Conservation (phyloP, 2,888 invertebrate genomes). For the Gnatocerus cornutus region DNA sequence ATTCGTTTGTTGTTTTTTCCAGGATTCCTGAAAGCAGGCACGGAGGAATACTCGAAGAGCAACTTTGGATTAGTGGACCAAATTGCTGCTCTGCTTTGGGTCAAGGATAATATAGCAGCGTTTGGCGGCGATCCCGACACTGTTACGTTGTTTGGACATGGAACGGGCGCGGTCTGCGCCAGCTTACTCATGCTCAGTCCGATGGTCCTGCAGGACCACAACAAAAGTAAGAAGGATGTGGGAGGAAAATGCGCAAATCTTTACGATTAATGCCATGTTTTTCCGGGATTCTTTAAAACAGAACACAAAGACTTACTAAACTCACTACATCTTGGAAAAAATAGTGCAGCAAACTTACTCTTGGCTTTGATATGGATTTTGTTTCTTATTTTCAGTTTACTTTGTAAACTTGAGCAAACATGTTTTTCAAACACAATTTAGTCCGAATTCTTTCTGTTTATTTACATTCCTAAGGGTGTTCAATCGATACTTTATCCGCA, state of each 20-base stretch:
- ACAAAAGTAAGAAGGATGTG: constrained; percentile 63
- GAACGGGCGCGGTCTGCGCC: constrained; percentile 95
- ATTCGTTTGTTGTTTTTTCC: constrained; percentile 51
- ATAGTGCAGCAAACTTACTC: no score
- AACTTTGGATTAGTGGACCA: constrained; percentile 97
- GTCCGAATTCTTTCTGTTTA: no score
- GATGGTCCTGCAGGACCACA: constrained; percentile 74
- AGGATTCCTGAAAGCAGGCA: constrained; percentile 88
- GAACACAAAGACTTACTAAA: no score
- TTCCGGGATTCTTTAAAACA: neutral
- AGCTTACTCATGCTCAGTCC: constrained; percentile 96
- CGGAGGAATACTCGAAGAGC: constrained; percentile 81
- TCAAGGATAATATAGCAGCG: constrained; percentile 92
- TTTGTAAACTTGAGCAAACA: no score
- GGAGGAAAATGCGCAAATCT: neutral
- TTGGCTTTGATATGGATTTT: no score
- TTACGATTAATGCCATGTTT: neutral
- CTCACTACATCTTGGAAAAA: no score
- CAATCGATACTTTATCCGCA: no score
- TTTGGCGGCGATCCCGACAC: constrained; percentile 92
- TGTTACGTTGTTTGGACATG: constrained; percentile 95
- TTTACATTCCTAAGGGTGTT: no score
- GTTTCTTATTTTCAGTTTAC: no score
- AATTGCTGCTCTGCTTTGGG: constrained; percentile 95
- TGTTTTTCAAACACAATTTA: no score